Conservation (phyloP, 2,797 vertebrate genomes). For the Manis crassicaudata region DNA sequence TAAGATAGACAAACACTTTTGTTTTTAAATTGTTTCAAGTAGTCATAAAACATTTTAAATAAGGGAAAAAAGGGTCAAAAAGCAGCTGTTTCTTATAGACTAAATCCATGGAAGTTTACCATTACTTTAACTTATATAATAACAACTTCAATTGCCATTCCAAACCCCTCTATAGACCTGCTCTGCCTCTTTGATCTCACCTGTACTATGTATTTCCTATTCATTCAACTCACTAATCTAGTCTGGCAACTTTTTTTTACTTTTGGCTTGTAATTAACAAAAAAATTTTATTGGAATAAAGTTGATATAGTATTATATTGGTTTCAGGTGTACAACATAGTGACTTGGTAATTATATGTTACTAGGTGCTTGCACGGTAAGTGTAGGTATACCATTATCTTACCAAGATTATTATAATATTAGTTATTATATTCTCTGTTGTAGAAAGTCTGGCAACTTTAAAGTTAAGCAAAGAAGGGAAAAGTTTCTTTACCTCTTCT, state of each 20-base stretch:
- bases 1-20: constrained; percentile 2
- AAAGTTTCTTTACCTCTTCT: constrained; percentile 26
- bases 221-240: constrained; percentile 57
- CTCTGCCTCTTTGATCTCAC: constrained; percentile 69
- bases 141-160: constrained; percentile 58
- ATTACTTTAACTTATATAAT: constrained; percentile 47
- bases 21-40: constrained; percentile 28
- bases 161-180: constrained; percentile 43
- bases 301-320: too few species aligned
- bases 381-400: too few species aligned
- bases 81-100: background rate
- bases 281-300: too few species aligned
- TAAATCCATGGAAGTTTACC: constrained; percentile 22
- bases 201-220: background rate
- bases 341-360: too few species aligned
- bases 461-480: constrained; percentile 48
- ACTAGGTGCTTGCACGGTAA: too few species aligned
- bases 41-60: constrained; percentile 52
- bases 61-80: background rate
- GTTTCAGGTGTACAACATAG: too few species aligned
- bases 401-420: too few species aligned
- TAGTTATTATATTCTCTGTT: too few species aligned
- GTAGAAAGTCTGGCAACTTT: constrained; percentile 41
- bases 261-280: too few species aligned
- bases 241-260: constrained; percentile 63